phyloP scores from a whole-genome alignment of 2,888 invertebrate species.

The Drosophila austrosaltans region DNA sequence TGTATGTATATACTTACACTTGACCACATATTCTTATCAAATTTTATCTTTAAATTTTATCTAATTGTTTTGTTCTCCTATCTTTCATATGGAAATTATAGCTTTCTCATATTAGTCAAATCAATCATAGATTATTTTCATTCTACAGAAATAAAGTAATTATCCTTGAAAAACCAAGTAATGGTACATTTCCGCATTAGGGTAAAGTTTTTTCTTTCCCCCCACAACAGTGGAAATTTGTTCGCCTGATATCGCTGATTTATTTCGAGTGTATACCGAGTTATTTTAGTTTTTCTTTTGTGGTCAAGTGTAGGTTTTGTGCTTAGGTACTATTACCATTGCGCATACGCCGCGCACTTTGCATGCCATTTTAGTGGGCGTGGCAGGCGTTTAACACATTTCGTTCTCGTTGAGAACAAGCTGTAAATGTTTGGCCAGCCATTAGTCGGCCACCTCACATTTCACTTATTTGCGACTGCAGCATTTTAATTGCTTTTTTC shows the following conservation, averaged over 20 bases:
- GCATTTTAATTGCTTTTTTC: constrained; percentile 76
- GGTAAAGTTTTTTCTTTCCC: background rate
- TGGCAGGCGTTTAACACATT: constrained; percentile 74
- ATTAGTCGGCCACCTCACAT: constrained; percentile 32
- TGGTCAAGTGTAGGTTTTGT: background rate
- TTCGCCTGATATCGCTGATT: background rate
- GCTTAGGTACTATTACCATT: constrained; percentile 35
- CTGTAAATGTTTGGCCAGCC: constrained; percentile 65
- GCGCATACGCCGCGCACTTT: constrained; percentile 70
- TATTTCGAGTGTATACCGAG: background rate
- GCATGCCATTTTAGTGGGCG: constrained; percentile 65
- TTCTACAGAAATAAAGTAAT: too few relatives aligned
- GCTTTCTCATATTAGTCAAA: too few relatives aligned
- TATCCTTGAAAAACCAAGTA: background rate
- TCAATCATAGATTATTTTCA: too few relatives aligned
- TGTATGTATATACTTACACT: constrained; percentile 46
- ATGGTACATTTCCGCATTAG: background rate
- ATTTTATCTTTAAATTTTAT: too few relatives aligned
- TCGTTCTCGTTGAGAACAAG: constrained; percentile 67
- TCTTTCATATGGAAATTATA: too few relatives aligned
- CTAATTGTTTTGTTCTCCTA: too few relatives aligned
- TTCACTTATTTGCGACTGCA: constrained; percentile 33
- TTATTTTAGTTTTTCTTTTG: background rate
- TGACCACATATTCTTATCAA: constrained; percentile 16
- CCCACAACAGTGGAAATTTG: too few relatives aligned